These are phyloP conservation scores for Epistrophe eligans DNA, from an alignment of 2,888 invertebrate genomes.

Conservation along the genomic window DNA sequence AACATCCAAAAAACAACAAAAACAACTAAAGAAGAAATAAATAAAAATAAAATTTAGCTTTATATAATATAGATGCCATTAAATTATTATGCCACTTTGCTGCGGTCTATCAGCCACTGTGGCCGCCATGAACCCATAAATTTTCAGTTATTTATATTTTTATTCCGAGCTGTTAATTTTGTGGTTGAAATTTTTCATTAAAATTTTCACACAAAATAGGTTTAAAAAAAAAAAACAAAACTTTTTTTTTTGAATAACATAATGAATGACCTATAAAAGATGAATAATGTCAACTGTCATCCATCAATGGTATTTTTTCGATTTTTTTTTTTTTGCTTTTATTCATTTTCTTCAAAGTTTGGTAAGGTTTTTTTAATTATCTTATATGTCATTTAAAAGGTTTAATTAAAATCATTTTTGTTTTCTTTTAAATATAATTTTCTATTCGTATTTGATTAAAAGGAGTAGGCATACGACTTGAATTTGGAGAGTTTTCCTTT, in stretches of 20 bases:
- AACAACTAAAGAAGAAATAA: constrained; percentile 19
- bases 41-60: constrained; percentile 47
- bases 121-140: constrained; percentile 68
- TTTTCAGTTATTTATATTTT: constrained; percentile 72
- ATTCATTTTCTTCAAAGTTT: background rate
- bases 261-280: constrained; percentile 45
- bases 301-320: constrained; percentile 41
- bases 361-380: constrained; percentile 4
- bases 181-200: constrained; percentile 73
- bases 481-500: background rate
- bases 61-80: constrained; percentile 60
- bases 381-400: constrained; percentile 35
- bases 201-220: constrained; percentile 70
- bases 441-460: background rate
- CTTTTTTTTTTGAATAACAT: background rate
- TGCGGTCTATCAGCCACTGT: constrained; percentile 72
- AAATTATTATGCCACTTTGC: constrained; percentile 74
- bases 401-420: constrained; percentile 42
- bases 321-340: background rate
- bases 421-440: constrained; percentile 4
- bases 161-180: constrained; percentile 71
- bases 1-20: background rate
- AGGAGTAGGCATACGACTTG: background rate
- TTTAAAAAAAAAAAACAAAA: constrained; percentile 1
- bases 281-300: constrained; percentile 30